A percentile compares a stretch with the other conserved stretches of the same genome.
Conservation (phyloP, 2,797 vertebrate genomes). For the Hydrocynus forskahlii region DNA sequence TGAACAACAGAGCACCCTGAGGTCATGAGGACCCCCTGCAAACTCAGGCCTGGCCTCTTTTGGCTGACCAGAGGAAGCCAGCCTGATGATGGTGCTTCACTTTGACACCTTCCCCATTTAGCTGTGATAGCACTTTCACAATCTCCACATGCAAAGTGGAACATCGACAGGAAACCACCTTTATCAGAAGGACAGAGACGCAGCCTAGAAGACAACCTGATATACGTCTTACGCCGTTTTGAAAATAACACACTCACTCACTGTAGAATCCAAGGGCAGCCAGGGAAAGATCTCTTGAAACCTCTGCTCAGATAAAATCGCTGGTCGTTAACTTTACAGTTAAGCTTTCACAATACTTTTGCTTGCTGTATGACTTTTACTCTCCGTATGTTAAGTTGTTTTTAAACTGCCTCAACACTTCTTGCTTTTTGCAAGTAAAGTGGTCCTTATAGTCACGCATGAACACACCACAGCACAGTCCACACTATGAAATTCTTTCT, state of each 20-base stretch:
- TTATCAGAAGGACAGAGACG: conserved; percentile 70
- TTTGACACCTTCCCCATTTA: conserved; percentile 61
- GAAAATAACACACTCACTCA: background rate
- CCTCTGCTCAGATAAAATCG: background rate
- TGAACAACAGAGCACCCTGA: conserved; percentile 51
- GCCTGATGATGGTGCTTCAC: conserved; percentile 39
- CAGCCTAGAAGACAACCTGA: conserved; percentile 54
- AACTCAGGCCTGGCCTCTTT: conserved; percentile 2
- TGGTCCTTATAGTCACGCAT: too few species aligned
- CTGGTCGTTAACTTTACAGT: background rate
- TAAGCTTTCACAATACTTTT: background rate
- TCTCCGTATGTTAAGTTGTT: background rate
- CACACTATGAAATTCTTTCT: too few species aligned
- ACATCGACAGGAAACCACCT: conserved; percentile 78
- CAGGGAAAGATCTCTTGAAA: background rate
- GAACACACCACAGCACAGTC: too few species aligned
- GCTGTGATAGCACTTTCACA: conserved; percentile 63
- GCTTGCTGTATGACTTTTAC: too few species aligned
- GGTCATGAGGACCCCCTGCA: conserved; percentile 48
- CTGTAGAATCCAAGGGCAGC: background rate
- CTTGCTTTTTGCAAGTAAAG: too few species aligned
- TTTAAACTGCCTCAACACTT: too few species aligned
- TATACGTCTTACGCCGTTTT: conserved; percentile 49
- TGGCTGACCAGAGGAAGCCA: conserved; percentile 29
- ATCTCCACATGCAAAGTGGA: conserved; percentile 67